Conservation (phyloP, 2,797 vertebrate genomes). For the Chloroceryle amazona region DNA sequence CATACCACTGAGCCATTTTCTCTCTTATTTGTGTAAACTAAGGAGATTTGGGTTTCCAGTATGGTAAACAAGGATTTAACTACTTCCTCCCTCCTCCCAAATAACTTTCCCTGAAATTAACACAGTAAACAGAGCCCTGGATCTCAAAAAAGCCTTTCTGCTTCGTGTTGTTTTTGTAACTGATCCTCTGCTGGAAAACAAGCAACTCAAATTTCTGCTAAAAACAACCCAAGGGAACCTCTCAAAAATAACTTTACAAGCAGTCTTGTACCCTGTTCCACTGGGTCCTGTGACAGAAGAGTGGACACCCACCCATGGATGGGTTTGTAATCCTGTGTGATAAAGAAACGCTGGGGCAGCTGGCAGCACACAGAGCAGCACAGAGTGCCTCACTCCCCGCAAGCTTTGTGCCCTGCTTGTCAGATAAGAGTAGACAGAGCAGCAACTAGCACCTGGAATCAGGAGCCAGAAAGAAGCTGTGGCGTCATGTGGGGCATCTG, state of each 20-base stretch:
- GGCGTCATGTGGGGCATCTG: not conserved
- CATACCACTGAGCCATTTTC: not conserved
- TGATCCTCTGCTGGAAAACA: conserved; percentile 3
- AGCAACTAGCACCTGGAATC: not conserved
- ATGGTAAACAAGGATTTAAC: conserved; percentile 41
- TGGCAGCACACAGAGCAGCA: not conserved
- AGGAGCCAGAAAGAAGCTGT: not conserved
- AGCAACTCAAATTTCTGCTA: conserved; percentile 8
- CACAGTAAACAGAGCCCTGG: not conserved
- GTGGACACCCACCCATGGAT: not conserved
- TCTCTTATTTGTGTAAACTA: conserved; percentile 5
- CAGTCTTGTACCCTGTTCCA: not conserved
- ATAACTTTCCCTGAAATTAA: conserved; percentile 43
- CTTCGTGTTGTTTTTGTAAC: conserved; percentile 19
- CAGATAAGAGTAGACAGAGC: not conserved
- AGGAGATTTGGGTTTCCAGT: not conserved
- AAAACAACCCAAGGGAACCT: not conserved
- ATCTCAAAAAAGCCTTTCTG: conserved; percentile 9
- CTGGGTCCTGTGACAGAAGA: not conserved
- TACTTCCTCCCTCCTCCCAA: conserved; percentile 22
- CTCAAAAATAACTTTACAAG: not conserved
- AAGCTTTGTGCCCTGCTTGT: not conserved
- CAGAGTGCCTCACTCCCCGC: fast-evolving
- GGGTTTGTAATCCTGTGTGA: not conserved
- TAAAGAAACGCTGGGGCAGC: not conserved